Conservation (phyloP, 2,113 vertebrate genomes). For the Physeter macrocephalus region DNA sequence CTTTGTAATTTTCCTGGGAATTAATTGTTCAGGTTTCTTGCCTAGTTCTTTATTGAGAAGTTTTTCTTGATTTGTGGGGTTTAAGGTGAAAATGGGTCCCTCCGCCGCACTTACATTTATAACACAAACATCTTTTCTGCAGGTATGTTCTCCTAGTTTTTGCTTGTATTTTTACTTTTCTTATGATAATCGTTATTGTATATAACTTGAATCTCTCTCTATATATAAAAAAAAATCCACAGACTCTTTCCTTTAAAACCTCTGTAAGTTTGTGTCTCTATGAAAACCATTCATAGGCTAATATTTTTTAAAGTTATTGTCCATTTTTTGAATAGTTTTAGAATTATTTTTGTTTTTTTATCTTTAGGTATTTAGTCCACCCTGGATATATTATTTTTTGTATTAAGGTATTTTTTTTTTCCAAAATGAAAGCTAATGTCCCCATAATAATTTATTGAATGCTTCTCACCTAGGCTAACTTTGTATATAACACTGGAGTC, state of each 20-base stretch:
- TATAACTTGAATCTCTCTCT: neutral
- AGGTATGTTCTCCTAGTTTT: neutral
- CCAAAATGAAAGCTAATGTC: neutral
- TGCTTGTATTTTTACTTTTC: neutral
- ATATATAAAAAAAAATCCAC: neutral
- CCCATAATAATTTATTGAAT: neutral
- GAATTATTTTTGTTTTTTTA: neutral
- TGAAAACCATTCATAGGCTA: neutral
- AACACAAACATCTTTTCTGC: neutral
- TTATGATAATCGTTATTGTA: neutral
- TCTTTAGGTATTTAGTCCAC: neutral
- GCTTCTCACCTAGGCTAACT: neutral
- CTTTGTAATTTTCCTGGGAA: neutral
- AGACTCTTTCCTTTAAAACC: neutral
- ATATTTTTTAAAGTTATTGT: neutral
- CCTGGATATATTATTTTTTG: neutral
- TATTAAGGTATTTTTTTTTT: neutral
- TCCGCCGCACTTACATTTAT: neutral
- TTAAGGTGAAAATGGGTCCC: neutral
- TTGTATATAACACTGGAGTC: neutral
- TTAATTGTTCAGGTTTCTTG: neutral
- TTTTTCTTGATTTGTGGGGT: neutral
- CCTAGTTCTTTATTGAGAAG: neutral
- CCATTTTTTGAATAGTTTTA: neutral
- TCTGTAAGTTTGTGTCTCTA: neutral